Evolutionary conservation across 2,797 vertebrate species (phyloP).

Genomic region (Micropoecilia bifurca): DNA sequence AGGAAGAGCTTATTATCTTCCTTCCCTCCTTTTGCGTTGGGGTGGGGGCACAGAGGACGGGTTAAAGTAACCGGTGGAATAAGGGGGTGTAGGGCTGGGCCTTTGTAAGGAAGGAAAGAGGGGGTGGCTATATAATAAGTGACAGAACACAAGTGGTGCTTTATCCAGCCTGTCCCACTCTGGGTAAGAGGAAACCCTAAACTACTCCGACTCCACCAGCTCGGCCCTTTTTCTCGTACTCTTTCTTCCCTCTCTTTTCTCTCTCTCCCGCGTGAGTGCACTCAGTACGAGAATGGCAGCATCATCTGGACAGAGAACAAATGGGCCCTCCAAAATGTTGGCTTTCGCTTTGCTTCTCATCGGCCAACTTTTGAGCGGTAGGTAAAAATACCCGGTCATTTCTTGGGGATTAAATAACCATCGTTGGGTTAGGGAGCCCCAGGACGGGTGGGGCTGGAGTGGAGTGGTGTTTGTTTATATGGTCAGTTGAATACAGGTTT

Average conservation of each 20-base stretch:
- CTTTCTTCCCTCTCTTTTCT: constrained; percentile 55
- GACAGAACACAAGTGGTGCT: constrained; percentile 77
- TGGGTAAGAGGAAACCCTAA: constrained; percentile 74
- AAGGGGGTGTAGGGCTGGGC: constrained; percentile 71
- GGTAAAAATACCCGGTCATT: constrained; percentile 37
- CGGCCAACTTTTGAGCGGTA: constrained; percentile 55
- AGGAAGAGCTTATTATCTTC: constrained; percentile 46
- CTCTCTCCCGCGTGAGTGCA: constrained; percentile 44
- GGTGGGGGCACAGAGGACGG: constrained; percentile 65
- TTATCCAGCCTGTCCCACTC: constrained; percentile 74
- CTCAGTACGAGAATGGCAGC: constrained; percentile 69
- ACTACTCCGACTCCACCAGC: constrained; percentile 58
- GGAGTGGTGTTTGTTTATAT: constrained; percentile 64
- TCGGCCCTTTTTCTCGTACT: constrained; percentile 33
- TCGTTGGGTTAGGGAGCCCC: constrained; percentile 7
- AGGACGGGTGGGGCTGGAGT: constrained; percentile 40
- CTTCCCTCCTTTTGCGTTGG: constrained; percentile 43
- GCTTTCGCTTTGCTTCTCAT: constrained; percentile 51
- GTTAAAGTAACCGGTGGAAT: constrained; percentile 68
- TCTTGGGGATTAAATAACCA: constrained; percentile 24
- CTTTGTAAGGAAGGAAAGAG: constrained; percentile 36
- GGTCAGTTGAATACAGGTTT: constrained; percentile 61
- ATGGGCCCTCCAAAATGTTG: constrained; percentile 28
- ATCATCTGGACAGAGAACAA: constrained; percentile 50
- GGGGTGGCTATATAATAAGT: constrained; percentile 70